A percentile compares a stretch with the other conserved stretches of the same genome.
Conservation (phyloP, 2,797 vertebrate species). For the Danionella dracula region DNA sequence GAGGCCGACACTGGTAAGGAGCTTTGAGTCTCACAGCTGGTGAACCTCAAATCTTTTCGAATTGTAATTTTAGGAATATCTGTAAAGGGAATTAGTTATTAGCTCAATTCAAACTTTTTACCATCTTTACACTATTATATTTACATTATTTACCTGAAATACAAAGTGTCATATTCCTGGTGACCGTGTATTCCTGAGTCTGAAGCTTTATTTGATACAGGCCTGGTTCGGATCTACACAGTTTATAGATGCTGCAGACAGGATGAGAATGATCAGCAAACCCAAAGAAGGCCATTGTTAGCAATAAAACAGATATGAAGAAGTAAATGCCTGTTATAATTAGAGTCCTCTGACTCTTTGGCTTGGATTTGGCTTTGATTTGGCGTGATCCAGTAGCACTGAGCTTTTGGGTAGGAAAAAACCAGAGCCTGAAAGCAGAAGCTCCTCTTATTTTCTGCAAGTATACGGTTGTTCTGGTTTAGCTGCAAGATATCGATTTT, state of each 20-base stretch:
- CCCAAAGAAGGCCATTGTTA: neutral
- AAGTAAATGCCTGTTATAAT: slow-evolving; percentile 64
- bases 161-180: slow-evolving; percentile 72
- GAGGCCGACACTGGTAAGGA: slow-evolving; percentile 47
- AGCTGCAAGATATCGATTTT: slow-evolving; percentile 72
- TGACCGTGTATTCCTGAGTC: slow-evolving; percentile 62
- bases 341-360: slow-evolving; percentile 46
- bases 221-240: slow-evolving; percentile 72
- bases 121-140: neutral
- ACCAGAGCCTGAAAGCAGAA: slow-evolving; percentile 76
- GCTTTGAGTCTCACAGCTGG: slow-evolving; percentile 42
- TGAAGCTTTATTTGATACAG: slow-evolving; percentile 77
- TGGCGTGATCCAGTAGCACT: slow-evolving; percentile 79
- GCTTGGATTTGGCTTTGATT: slow-evolving; percentile 60
- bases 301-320: neutral
- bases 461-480: slow-evolving; percentile 55
- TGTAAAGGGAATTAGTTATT: slow-evolving; percentile 33
- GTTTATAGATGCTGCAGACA: slow-evolving; percentile 58
- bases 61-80: slow-evolving; percentile 44
- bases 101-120: neutral
- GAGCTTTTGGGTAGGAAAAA: slow-evolving; percentile 74
- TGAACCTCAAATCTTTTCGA: fast-evolving
- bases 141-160: slow-evolving; percentile 74
- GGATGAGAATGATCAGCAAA: slow-evolving; percentile 12
- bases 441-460: slow-evolving; percentile 49